phyloP scores from a whole-genome alignment of 2,888 invertebrate genomes.

The Notodonta ziczac region DNA sequence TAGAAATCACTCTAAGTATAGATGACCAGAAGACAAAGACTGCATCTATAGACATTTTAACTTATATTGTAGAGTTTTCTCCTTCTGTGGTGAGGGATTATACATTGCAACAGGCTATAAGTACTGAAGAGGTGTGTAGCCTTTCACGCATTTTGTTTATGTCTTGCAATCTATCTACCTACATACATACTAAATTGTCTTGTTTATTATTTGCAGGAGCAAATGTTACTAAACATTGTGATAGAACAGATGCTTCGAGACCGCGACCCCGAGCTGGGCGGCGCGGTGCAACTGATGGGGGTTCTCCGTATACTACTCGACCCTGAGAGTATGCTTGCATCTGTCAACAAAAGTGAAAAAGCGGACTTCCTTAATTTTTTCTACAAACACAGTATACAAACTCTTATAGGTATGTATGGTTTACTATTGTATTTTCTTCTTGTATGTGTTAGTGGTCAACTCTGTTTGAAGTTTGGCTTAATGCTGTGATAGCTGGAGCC shows the following conservation, averaged over 20 bases:
- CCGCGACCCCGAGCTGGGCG: slow-evolving; percentile 97
- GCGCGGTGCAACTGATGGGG: slow-evolving; percentile 98
- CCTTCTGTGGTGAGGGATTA: slow-evolving; percentile 99
- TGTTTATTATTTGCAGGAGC: slow-evolving; percentile 87
- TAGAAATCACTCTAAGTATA: slow-evolving; percentile 95
- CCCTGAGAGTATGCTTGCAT: slow-evolving; percentile 98
- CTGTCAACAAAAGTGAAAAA: slow-evolving; percentile 97
- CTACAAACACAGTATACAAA: slow-evolving; percentile 99
- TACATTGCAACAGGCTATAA: slow-evolving; percentile 95
- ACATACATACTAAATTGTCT: background rate
- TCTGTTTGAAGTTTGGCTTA: too few relatives aligned
- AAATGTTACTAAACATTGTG: slow-evolving; percentile 97
- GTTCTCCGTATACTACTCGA: slow-evolving; percentile 96
- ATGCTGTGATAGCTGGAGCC: too few relatives aligned
- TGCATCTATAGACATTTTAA: slow-evolving; percentile 98
- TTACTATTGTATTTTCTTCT: too few relatives aligned
- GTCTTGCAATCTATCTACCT: background rate
- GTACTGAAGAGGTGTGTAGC: slow-evolving; percentile 91
- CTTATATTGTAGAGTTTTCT: slow-evolving; percentile 99
- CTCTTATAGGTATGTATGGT: slow-evolving; percentile 90
- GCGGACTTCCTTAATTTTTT: slow-evolving; percentile 99
- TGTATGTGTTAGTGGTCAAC: too few relatives aligned
- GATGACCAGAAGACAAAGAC: slow-evolving; percentile 97
- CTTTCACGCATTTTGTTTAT: background rate
- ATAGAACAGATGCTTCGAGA: slow-evolving; percentile 99